Evolutionary conservation across 2,888 invertebrate species (phyloP).

Genomic region (Drosophila cyrtoloma): DNA sequence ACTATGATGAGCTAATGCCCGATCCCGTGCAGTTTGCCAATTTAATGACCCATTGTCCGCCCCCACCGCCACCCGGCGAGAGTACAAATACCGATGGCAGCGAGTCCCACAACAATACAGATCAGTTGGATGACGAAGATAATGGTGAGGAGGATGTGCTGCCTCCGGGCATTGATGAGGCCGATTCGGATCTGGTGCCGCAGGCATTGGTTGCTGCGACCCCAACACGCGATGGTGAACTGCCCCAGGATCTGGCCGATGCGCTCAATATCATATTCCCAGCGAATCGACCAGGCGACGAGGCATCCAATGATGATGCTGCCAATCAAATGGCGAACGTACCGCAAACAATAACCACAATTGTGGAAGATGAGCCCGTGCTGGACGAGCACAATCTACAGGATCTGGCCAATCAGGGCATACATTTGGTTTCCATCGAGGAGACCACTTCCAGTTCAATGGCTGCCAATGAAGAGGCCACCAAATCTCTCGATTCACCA

Average conservation of each 20-base stretch:
- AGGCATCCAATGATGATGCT: conserved; percentile 51
- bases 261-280: conserved; percentile 88
- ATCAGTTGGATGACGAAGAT: conserved; percentile 35
- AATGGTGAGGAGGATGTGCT: conserved; percentile 82
- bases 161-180: conserved; percentile 85
- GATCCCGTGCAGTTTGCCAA: conserved; percentile 85
- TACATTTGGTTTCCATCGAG: conserved; percentile 82
- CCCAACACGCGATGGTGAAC: conserved; percentile 85
- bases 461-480: conserved; percentile 33
- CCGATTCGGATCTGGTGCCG: conserved; percentile 84
- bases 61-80: conserved; percentile 83
- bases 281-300: conserved; percentile 84
- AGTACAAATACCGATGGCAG: conserved; percentile 26
- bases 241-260: conserved; percentile 88
- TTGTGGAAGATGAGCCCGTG: conserved; percentile 65
- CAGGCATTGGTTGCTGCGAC: conserved; percentile 85
- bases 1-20: conserved; percentile 85
- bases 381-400: conserved; percentile 80
- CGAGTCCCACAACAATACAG: conserved; percentile 12
- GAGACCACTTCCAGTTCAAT: conserved; percentile 74
- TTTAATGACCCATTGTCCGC: conserved; percentile 84
- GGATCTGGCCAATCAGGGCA: conserved; percentile 83
- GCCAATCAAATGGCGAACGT: conserved; percentile 34
- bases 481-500: conserved; percentile 30
- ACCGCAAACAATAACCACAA: conserved; percentile 76